phyloP scores from a whole-genome alignment of 2,797 vertebrate species.

The Sebastes oblongus region DNA sequence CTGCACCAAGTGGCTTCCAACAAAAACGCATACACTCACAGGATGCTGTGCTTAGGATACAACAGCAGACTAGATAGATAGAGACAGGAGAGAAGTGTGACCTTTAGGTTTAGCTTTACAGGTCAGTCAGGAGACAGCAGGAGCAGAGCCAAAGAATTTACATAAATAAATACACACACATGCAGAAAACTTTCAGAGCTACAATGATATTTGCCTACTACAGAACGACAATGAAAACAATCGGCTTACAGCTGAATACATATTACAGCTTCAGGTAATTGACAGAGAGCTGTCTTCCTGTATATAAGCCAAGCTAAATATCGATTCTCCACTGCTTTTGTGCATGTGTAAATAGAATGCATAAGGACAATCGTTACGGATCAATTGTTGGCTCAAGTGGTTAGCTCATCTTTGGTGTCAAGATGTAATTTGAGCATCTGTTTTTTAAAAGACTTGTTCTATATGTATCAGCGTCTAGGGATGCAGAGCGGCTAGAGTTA shows the following conservation, averaged over 20 bases:
- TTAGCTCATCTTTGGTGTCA: neutral
- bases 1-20: conserved; percentile 30
- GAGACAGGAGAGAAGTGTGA: neutral
- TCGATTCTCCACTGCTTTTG: conserved; percentile 17
- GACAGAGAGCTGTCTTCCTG: neutral
- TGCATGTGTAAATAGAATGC: neutral
- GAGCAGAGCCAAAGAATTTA: neutral
- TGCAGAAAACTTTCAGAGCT: neutral
- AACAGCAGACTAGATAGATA: neutral
- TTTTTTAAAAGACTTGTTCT: conserved; percentile 15
- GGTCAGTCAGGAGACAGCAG: neutral
- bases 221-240: neutral
- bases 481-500: neutral
- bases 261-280: neutral
- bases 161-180: neutral
- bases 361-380: neutral
- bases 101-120: conserved; percentile 25
- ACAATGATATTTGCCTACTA: neutral
- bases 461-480: neutral
- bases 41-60: neutral
- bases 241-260: neutral
- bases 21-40: conserved; percentile 2
- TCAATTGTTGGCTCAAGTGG: conserved; percentile 4
- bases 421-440: conserved; percentile 3
- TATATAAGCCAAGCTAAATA: neutral